Conservation (phyloP, 2,113 vertebrate genomes). For the Percina caprodes region DNA sequence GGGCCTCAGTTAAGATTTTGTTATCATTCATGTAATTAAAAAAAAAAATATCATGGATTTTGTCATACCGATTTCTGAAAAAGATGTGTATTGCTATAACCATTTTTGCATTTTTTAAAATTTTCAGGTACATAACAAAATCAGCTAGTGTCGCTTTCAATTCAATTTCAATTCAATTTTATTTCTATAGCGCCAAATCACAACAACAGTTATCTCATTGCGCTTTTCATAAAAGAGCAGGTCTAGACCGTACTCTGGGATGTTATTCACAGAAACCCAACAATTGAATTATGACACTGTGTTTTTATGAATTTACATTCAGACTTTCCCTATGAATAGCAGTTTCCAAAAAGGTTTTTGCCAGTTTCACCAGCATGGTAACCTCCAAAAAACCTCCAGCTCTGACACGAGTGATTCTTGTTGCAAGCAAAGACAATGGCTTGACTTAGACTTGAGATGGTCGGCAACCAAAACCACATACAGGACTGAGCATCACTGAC, state of each 20-base stretch:
- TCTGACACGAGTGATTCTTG: conserved; percentile 35
- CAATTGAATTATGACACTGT: not conserved
- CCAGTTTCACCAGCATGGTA: not conserved
- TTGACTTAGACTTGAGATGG: conserved; percentile 48
- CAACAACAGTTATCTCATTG: no score
- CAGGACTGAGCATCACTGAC: conserved; percentile 68
- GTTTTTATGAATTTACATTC: not conserved
- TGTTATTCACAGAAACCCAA: no score
- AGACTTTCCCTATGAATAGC: not conserved
- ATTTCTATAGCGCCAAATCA: no score
- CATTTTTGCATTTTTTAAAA: not conserved
- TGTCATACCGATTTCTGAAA: not conserved
- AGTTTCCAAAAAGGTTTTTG: not conserved
- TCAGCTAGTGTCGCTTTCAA: not conserved
- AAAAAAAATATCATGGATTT: not conserved
- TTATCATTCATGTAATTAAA: not conserved
- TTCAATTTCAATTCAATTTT: no score
- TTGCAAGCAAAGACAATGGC: conserved; percentile 29
- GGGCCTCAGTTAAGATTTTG: not conserved
- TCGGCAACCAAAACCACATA: conserved; percentile 60
- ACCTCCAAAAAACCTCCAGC: no score
- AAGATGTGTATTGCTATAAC: not conserved
- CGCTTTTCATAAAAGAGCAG: no score
- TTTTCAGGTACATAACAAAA: not conserved
- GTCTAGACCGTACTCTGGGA: no score